Evolutionary conservation across 2,113 vertebrate species (phyloP), one percentile per base, ranked within the genome.

Genomic region (Macquaria australasica): DNA sequence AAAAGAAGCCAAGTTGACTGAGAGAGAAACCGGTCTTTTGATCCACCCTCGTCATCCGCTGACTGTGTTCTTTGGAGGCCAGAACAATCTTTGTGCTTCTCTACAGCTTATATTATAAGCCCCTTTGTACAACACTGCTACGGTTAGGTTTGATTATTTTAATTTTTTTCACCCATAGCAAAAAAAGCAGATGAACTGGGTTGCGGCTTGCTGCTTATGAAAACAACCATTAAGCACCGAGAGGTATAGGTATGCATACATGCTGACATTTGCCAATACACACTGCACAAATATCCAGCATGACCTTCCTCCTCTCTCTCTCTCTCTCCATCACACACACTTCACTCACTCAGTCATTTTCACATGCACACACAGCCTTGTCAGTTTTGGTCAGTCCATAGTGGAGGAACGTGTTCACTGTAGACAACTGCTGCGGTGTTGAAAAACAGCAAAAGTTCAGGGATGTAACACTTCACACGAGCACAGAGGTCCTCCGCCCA

Each of bases 171-270:
- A 58, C 12, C 74, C 39, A 37, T 34, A 67, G 63, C 23, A 62
- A 81, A 85, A 82, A 73, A 73, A 81, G 66, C 37, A 41, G 56
- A 72, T 69, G 73, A 81, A 75, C 66, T 83, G 66, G 73, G 63
- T 66, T 76, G 58, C 11, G 56, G 73, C 69, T 82, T 78, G 66
- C 51, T 85, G 71, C 86, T 76, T 86, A 71, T 86, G 68, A 92
- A 93, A 94, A 91, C 82, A 93, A 31, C 63, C 64, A 77, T 81
- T 89, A 59, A 85, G 68, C 85, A 81, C 8, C 23, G 15, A 87
- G 82, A 70, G 60, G 58, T 88, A 73, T 31, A n/a, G 12, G 62
- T 74, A 63, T 48, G 77, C 56, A 69, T 78, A 63, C 60, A 68
- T 23, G 63, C 78, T 1, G 15, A 66, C 77, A 60, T 81, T 45